Base-by-base conservation (phyloP, 1,140 invertebrate species). In the Linepithema humile region DNA sequence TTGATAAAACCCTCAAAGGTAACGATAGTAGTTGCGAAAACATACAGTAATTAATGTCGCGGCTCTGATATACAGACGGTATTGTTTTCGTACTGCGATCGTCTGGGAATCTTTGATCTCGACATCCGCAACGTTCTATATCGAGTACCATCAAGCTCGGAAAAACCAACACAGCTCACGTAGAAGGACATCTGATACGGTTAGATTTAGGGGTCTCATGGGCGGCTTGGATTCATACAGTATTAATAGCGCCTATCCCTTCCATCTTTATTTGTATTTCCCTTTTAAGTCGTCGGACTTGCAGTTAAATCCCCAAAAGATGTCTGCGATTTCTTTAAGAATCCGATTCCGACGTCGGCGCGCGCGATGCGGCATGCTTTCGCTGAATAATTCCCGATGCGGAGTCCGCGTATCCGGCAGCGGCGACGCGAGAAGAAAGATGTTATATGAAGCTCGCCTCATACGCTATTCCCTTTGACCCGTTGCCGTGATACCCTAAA, bases 381-480 rank as follows among this genome's bases (percentile, higher is more conserved):
- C 35, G 75, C 9, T 70, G 50, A 80, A 80, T 80, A 80, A 80
- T 80, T 80, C 65, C 67, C 38, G 7, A 45, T 23, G 17, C 45
- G 35, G 23, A 57, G 26, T 53, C 26, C 7, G 45, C 26, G 62
- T 38, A 20, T 2, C 60, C 32, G 10, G 4, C n/a, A 65, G 48
- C 10, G 70, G 17, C n/a, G 26, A 55, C 20, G 32, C n/a, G 17
- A 50, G 50, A 80, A 70, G 64, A 80, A 80, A 57, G 75, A 53
- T 20, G 62, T 23, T 55, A 40, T 12, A 38, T 20, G 35, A 23
- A 80, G 64, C 48, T 38, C 23, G 35, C 7, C 48, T 69, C 48
- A 70, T 80, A 80, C 12, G 23, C 26, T 80, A 80, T 80, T 80
- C 75, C n/a, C 64, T 80, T 80, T 80, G 75, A 69, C 75, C 53